These are phyloP conservation scores for Belonocnema kinseyi DNA, from an alignment of 1,140 invertebrate genomes.

Conservation along the genomic window DNA sequence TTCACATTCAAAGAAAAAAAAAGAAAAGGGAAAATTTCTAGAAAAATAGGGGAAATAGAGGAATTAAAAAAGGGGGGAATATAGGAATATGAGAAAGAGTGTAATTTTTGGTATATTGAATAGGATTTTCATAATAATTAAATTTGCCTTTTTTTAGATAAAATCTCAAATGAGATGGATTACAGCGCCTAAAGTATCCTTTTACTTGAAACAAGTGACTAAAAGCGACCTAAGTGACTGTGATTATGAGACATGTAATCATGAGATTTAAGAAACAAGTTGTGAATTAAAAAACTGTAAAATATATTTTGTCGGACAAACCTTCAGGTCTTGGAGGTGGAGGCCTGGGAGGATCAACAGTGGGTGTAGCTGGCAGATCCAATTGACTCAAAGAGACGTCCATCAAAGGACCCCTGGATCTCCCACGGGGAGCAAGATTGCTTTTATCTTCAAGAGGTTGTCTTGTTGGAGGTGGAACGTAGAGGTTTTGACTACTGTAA, in stretches of 20 bases:
- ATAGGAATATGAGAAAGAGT: no score
- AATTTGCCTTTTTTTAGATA: no score
- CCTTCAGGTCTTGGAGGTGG: slow-evolving; percentile 90
- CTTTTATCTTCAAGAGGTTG: slow-evolving; percentile 81
- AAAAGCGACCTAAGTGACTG: no score
- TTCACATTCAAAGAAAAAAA: no score
- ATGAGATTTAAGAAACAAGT: slow-evolving; percentile 36
- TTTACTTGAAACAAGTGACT: no score
- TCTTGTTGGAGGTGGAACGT: slow-evolving; percentile 91
- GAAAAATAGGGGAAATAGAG: no score
- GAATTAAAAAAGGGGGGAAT: no score
- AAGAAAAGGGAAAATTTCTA: no score
- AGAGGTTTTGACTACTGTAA: slow-evolving; percentile 93
- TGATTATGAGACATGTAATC: slow-evolving; percentile 8
- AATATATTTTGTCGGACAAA: slow-evolving; percentile 58
- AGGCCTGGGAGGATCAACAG: slow-evolving; percentile 87
- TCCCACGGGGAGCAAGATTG: slow-evolving; percentile 81
- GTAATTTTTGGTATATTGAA: no score
- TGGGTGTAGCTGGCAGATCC: slow-evolving; percentile 77
- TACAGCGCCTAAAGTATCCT: no score
- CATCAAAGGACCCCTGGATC: slow-evolving; percentile 83
- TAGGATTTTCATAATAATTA: no score
- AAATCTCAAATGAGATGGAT: no score
- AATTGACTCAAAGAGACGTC: slow-evolving; percentile 80
- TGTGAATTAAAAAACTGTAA: not conserved